Evolutionary conservation across 2,797 vertebrate genomes (phyloP).

Genomic region (Rhynchonycteris naso): DNA sequence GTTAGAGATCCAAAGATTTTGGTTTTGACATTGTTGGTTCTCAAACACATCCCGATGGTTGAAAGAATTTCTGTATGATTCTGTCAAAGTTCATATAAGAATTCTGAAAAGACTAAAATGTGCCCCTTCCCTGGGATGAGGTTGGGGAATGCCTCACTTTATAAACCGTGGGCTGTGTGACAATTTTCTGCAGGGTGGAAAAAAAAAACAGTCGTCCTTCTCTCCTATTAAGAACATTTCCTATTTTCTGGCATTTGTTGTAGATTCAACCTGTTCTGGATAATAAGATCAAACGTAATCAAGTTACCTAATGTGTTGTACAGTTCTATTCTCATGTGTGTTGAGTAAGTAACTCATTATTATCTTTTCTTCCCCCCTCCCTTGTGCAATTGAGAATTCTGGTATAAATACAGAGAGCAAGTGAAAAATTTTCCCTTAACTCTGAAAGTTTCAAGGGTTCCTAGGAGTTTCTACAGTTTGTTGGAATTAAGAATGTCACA

Average conservation of each 20-base stretch:
- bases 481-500: not conserved
- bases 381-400: constrained; percentile 10
- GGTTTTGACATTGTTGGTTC: constrained; percentile 5
- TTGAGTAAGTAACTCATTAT: constrained; percentile 48
- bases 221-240: constrained; percentile 16
- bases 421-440: not conserved
- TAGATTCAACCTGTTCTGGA: constrained; percentile 26
- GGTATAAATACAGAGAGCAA: constrained; percentile 27
- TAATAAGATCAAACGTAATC: constrained; percentile 58
- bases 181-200: not conserved
- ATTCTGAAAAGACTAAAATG: not conserved
- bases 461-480: not conserved
- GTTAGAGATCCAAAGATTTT: constrained; percentile 3
- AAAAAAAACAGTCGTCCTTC: not conserved
- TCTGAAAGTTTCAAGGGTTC: not conserved
- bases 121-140: not conserved
- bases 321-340: constrained; percentile 12
- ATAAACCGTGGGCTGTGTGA: not conserved
- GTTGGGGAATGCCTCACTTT: not conserved
- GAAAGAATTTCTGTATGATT: not conserved
- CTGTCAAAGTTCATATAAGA: not conserved
- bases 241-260: constrained; percentile 32
- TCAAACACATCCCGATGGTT: not conserved
- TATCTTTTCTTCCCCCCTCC: not conserved
- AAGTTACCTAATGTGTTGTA: constrained; percentile 33